phyloP scores from a whole-genome alignment of 2,888 invertebrate genomes.

The Sialis lutaria region DNA sequence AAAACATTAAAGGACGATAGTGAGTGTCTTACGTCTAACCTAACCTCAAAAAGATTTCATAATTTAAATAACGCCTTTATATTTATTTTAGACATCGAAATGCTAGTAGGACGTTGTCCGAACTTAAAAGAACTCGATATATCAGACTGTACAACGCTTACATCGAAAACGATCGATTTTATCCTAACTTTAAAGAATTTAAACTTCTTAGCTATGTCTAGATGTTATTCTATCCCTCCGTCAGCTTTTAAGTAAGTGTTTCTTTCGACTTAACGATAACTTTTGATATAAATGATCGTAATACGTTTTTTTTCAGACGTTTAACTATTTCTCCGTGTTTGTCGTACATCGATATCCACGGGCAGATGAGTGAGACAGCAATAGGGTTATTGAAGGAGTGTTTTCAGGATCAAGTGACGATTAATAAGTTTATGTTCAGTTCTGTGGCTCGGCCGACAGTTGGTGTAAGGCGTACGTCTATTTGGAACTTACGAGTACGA shows the following conservation, averaged over 20 bases:
- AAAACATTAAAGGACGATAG: conserved; percentile 56
- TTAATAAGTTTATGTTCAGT: conserved; percentile 64
- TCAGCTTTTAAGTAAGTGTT: conserved; percentile 47
- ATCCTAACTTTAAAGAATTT: conserved; percentile 40
- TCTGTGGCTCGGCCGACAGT: conserved; percentile 83
- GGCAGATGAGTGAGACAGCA: conserved; percentile 43
- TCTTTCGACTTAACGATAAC: conserved; percentile 2
- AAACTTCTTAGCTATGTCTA: conserved; percentile 60
- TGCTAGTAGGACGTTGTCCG: conserved; percentile 46
- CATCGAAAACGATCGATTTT: conserved; percentile 36
- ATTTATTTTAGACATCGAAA: conserved; percentile 42
- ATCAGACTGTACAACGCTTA: conserved; percentile 67
- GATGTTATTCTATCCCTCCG: conserved; percentile 64
- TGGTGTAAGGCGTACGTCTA: conserved; percentile 68
- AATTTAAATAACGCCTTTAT: conserved; percentile 6
- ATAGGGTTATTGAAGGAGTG: conserved; percentile 33
- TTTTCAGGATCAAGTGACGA: conserved; percentile 37
- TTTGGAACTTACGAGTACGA: conserved; percentile 75
- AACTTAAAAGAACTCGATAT: conserved; percentile 68
- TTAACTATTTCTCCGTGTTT: conserved; percentile 45
- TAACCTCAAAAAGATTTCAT: background rate
- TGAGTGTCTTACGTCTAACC: conserved; percentile 25
- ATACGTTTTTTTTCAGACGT: conserved; percentile 22
- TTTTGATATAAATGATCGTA: background rate
- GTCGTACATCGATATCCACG: conserved; percentile 66